These are phyloP conservation scores for Caenorhabditis virilis DNA, from an alignment of 2,888 invertebrate species.

Conservation along the genomic window DNA sequence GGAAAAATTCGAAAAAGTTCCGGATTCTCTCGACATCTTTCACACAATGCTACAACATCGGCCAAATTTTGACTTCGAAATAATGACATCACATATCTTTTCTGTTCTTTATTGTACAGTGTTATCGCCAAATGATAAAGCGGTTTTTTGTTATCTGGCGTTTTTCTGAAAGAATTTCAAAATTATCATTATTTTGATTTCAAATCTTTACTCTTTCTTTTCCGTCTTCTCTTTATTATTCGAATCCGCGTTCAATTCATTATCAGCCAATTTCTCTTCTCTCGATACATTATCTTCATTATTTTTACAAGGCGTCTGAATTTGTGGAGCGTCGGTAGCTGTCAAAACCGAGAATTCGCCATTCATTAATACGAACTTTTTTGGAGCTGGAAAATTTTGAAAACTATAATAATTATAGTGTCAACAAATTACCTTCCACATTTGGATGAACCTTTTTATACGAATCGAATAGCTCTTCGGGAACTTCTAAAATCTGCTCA, in stretches of 20 bases:
- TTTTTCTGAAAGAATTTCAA: slow-evolving; percentile 8
- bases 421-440: slow-evolving; percentile 7
- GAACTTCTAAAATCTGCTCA: slow-evolving; percentile 40
- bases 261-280: slow-evolving; percentile 25
- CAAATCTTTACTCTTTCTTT: slow-evolving; percentile 5
- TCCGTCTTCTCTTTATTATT: slow-evolving; percentile 13
- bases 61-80: slow-evolving; percentile 41
- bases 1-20: slow-evolving; percentile 41
- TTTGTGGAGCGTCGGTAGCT: background rate
- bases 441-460: slow-evolving; percentile 46
- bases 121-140: slow-evolving; percentile 40
- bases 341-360: slow-evolving; percentile 36
- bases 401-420: background rate
- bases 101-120: slow-evolving; percentile 29
- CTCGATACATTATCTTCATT: slow-evolving; percentile 15
- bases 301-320: background rate
- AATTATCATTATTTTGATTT: background rate
- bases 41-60: slow-evolving; percentile 47
- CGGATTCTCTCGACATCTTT: slow-evolving; percentile 49
- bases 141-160: slow-evolving; percentile 16
- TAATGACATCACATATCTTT: slow-evolving; percentile 37
- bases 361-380: slow-evolving; percentile 28
- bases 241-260: slow-evolving; percentile 15
- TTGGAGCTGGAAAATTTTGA: slow-evolving; percentile 12
- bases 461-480: slow-evolving; percentile 13